Evolutionary conservation across 2,113 vertebrate species (phyloP), one percentile per base, ranked within the genome.

Genomic region (Tringa solitaria): DNA sequence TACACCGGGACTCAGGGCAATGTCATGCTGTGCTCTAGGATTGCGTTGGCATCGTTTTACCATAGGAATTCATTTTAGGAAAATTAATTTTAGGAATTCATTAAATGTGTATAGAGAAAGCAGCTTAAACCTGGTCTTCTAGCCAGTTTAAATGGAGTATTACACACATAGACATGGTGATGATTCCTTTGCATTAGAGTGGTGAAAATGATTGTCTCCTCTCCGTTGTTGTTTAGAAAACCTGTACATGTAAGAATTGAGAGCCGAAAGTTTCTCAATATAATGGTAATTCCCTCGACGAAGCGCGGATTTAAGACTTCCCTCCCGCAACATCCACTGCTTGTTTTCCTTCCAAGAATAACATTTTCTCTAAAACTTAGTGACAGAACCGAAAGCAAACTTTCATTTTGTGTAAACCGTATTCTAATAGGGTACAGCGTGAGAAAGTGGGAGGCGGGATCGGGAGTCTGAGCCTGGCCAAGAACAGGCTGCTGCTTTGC

Each of bases 301-400:
- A 6, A 63, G 9, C 0, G 1, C 5, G 68, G 21, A 53, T 43
- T 33, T 35, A 57, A 60, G 37, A 37, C 30, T 21, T 10, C 3
- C 14, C 6, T 2, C 8, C 8, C 14, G 4, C 19, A 76, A 53
- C 2, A 35, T 8, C 8, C 3, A 13, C 10, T 64, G 4, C 10
- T 89, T 81, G 8, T 27, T 74, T 73, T 56, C 8, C 8, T 91
- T 80, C 32, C 8, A 61, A 60, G 22, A 43, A 26, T n/a, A 68
- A 20, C 3, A 4, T 26, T 82, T 60, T 57, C 13, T 75, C 9
- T 79, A 50, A 68, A 75, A 45, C 19, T 48, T 48, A 51, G 6
- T 43, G 39, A 63, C 12, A 54, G 12, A 76, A 46, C 17, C 61
- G 30, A 61, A 83, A 86, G 56, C 2, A 48, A 89, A 45, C 18